Base-by-base conservation (phyloP, 2,888 invertebrate genomes). In the Eristalis tenax region DNA sequence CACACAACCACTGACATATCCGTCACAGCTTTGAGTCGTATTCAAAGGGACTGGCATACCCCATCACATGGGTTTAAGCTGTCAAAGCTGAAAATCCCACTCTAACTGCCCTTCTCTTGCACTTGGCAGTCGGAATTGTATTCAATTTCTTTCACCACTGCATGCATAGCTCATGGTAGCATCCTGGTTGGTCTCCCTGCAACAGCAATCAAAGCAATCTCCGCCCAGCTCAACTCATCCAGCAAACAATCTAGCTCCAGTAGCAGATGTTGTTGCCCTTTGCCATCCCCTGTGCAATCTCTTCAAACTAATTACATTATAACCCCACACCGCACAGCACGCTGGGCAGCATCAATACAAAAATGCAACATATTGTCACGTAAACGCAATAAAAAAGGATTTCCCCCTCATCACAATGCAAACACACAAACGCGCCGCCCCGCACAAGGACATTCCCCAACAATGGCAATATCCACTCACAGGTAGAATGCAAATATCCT, bases 401-500 rank as follows among this genome's bases (percentile, higher is more conserved):
- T 26, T 66, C 6, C 32, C 38, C 38, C 13, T 15, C 13, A 40
- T 26, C 28, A 10, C 10, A 40, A 63, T 15, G n/a, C 28, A 32
- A 57, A 59, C 50, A 18, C 50, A 26, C 26, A n/a, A n/a, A n/a
- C 23, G 15, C 26, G 2, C 13, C 59, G 1, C 35, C 11, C 11
- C 35, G 10, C 1, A 11, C 59, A 57, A 57, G 10, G 57, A 23
- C 23, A 59, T 26, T 15, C 59, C 26, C 59, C 26, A 26, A 63
- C 28, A 75, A 35, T 57, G 50, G 22, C 40, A 15, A 50, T 50
- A 50, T 50, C 61, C 59, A 26, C 57, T 73, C 23, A 23, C 40
- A 68, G 40, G 40, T 66, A 69, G 56, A 80, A 79, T 78, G 68
- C 66, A 83, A 87, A 83, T 69, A 83, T 70, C 23, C 43, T 78